These are phyloP conservation scores for Hesperophylax magnus DNA, from an alignment of 1,140 invertebrate species.

Conservation along the genomic window DNA sequence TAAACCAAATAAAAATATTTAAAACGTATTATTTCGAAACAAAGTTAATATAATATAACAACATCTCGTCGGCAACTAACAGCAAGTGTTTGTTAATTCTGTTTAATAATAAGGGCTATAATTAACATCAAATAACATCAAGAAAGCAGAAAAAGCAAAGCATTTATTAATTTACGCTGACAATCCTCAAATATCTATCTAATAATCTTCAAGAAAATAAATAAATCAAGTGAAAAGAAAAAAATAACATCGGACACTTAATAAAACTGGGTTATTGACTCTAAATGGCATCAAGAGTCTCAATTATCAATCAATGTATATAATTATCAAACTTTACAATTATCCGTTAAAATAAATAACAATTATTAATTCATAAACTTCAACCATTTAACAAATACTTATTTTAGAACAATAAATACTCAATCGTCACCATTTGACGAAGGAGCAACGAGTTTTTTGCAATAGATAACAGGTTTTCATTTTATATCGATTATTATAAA, in stretches of 20 bases:
- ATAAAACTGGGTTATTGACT: constrained; percentile 56
- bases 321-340: constrained; percentile 45
- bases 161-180: constrained; percentile 41
- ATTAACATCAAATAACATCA: constrained; percentile 46
- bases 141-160: constrained; percentile 39
- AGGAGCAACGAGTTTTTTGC: constrained; percentile 56
- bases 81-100: constrained; percentile 36
- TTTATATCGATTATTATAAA: constrained; percentile 58
- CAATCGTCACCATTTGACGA: constrained; percentile 55
- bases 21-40: constrained; percentile 41
- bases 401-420: constrained; percentile 46
- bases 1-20: constrained; percentile 44
- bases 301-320: constrained; percentile 55
- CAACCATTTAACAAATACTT: constrained; percentile 51
- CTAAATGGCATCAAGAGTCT: constrained; percentile 44
- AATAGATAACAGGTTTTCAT: constrained; percentile 57
- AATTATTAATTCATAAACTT: constrained; percentile 37
- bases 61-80: constrained; percentile 32
- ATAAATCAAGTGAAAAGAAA: constrained; percentile 41
- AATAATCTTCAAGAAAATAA: constrained; percentile 23
- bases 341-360: constrained; percentile 37
- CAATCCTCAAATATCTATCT: constrained; percentile 41
- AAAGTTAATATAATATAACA: constrained; percentile 41
- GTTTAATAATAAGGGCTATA: constrained; percentile 48
- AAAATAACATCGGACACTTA: constrained; percentile 37